phyloP scores from a whole-genome alignment of 2,113 vertebrate species.

The Cololabis saira region DNA sequence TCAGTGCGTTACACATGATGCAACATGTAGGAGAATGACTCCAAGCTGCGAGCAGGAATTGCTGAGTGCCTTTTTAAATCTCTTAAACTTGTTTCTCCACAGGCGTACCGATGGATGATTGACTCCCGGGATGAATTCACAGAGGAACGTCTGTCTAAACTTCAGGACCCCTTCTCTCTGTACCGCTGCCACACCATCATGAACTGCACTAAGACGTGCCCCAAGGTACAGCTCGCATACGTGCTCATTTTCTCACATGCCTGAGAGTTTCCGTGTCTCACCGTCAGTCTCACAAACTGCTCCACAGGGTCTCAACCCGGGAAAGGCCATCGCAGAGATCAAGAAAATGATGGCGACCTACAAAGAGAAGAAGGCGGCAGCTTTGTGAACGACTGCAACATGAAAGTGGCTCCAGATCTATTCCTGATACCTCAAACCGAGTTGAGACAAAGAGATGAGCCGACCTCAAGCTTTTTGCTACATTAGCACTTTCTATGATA shows the following conservation, averaged over 20 bases:
- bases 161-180: slow-evolving; percentile 94
- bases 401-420: neutral
- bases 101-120: slow-evolving; percentile 98
- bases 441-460: neutral
- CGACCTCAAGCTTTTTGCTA: neutral
- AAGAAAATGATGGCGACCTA: slow-evolving; percentile 98
- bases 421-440: slow-evolving; percentile 3
- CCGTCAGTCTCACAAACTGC: neutral
- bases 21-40: no score
- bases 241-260: neutral
- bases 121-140: slow-evolving; percentile 95
- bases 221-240: slow-evolving; percentile 83
- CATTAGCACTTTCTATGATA: slow-evolving; percentile 20
- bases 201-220: slow-evolving; percentile 94
- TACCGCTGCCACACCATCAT: slow-evolving; percentile 98
- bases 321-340: slow-evolving; percentile 96
- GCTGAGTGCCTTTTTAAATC: neutral
- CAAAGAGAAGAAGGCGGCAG: slow-evolving; percentile 81
- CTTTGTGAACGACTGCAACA: slow-evolving; percentile 50
- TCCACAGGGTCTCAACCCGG: slow-evolving; percentile 92
- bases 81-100: neutral
- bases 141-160: slow-evolving; percentile 90
- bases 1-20: no score
- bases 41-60: no score
- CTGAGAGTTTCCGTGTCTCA: slow-evolving; percentile 27